Evolutionary conservation across 2,888 invertebrate genomes (phyloP).

Genomic region (Heteropelma amictum): DNA sequence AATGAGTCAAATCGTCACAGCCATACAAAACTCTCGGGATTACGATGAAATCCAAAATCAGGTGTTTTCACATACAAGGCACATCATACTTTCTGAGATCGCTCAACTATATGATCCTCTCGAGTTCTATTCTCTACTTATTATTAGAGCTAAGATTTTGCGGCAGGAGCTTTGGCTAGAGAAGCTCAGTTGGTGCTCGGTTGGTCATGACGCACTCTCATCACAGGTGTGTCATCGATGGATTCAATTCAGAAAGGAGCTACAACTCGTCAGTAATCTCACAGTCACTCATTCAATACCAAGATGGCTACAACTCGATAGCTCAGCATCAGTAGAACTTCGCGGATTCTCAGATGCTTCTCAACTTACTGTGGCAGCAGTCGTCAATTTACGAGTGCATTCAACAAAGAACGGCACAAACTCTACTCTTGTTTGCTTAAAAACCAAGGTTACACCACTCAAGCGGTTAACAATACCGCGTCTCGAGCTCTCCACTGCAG

Average conservation of each 20-base stretch:
- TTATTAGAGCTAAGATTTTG: slow-evolving; percentile 47
- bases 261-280: slow-evolving; percentile 13
- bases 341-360: slow-evolving; percentile 54
- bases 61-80: slow-evolving; percentile 26
- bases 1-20: neutral
- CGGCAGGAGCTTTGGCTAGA: slow-evolving; percentile 49
- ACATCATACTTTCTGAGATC: slow-evolving; percentile 24
- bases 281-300: slow-evolving; percentile 36
- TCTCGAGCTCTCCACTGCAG: slow-evolving; percentile 59
- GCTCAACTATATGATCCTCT: slow-evolving; percentile 48
- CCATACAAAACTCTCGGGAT: slow-evolving; percentile 32
- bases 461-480: slow-evolving; percentile 59
- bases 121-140: neutral
- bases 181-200: slow-evolving; percentile 46
- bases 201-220: slow-evolving; percentile 34
- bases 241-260: slow-evolving; percentile 23
- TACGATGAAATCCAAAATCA: slow-evolving; percentile 32
- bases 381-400: neutral
- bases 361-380: slow-evolving; percentile 46
- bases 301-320: slow-evolving; percentile 26
- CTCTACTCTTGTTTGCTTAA: slow-evolving; percentile 30
- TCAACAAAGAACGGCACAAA: neutral
- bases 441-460: slow-evolving; percentile 50
- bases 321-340: slow-evolving; percentile 16
- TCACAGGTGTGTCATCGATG: neutral